Conservation (phyloP, 2,797 vertebrate species). For the Pempheris klunzingeri region DNA sequence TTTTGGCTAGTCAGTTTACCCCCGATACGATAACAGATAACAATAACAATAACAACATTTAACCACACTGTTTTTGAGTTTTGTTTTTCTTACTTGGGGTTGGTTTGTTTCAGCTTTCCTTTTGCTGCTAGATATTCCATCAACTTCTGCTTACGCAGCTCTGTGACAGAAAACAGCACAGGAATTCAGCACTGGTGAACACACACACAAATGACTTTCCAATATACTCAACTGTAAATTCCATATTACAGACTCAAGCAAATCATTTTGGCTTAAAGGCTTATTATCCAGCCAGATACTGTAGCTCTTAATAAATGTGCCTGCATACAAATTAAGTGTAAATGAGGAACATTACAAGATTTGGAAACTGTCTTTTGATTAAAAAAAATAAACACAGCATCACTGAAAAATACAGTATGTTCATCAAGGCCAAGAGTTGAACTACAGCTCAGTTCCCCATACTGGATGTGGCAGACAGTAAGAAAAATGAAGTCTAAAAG, state of each 20-base stretch:
- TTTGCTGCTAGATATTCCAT: conserved; percentile 84
- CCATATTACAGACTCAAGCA: not conserved
- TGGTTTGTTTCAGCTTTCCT: conserved; percentile 80
- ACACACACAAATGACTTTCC: not conserved
- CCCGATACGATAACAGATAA: accelerated
- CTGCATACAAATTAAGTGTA: not conserved
- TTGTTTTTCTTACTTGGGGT: conserved; percentile 81
- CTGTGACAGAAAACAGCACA: conserved; percentile 74
- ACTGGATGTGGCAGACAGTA: not conserved
- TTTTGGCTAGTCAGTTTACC: not conserved
- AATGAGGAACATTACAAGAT: not conserved
- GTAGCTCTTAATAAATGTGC: not conserved
- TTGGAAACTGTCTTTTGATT: not conserved
- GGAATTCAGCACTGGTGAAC: not conserved
- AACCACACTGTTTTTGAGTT: not conserved
- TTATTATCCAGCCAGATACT: not conserved
- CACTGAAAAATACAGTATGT: not conserved
- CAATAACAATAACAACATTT: not conserved
- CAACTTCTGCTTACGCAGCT: conserved; percentile 80
- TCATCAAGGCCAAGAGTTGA: not conserved
- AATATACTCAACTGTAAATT: not conserved
- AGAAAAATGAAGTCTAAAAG: not conserved
- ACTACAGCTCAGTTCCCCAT: not conserved
- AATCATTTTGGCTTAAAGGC: not conserved
- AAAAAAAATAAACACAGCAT: not conserved